Evolutionary conservation across 2,797 vertebrate genomes (phyloP), one percentile per base, ranked within the genome.

Genomic region (Aphelocoma californica): DNA sequence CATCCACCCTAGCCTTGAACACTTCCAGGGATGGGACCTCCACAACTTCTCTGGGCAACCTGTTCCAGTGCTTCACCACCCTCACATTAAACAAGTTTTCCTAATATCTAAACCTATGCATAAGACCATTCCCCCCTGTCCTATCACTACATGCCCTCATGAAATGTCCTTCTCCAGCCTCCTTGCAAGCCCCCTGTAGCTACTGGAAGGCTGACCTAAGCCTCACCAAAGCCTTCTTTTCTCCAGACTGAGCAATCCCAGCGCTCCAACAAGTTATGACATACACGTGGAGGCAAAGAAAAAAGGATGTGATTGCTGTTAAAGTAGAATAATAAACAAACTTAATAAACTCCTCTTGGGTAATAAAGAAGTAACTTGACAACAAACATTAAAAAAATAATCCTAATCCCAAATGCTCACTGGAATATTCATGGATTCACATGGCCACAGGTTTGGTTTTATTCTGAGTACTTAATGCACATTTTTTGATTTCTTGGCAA

Each of bases 261-360:
- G 5, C 0, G 0, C 13, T 81, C 4, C 31, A 74, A 38, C 5
- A 47, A 61, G 14, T 31, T 51, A 67, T 40, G 48, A 25, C 19
- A 28, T 6, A 23, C 8, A 79, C 3, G 2, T 7, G 72, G 32
- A 69, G 15, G 61, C 2, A 66, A 79, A 48, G 10, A 17, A 14
- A 72, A 79, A 77, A 62, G 14, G 3, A 42, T 54, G 14, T 2
- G 2, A 54, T 31, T 4, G 14, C 56, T 78, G 44, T 29, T 66
- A 34, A 51, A 84, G 10, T 18, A 40, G 19, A 78, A 48, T 31
- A 56, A 28, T 29, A 36, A 67, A 26, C 6, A 56, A 38, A 9
- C 2, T 34, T 29, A 64, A 84, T 47, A 64, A 71, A 56, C 0
- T 47, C 7, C 7, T 19, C 18, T 57, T 29, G n/a, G 16, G 4